phyloP scores from a whole-genome alignment of 2,888 invertebrate genomes.

The Strigamia transsilvanica region DNA sequence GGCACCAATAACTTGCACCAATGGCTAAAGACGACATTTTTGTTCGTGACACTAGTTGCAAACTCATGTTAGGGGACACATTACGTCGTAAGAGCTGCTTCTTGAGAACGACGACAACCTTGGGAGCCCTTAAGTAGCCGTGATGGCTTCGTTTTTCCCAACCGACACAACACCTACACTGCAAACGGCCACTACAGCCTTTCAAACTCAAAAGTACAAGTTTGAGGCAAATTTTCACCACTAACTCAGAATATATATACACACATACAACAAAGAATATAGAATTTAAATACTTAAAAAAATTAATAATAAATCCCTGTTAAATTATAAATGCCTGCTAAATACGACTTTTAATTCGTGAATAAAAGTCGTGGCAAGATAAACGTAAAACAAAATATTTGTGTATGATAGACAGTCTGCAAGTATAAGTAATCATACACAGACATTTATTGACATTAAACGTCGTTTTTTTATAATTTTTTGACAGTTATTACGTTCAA shows the following conservation, averaged over 20 bases:
- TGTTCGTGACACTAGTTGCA: conserved; percentile 48
- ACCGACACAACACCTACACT: conserved; percentile 39
- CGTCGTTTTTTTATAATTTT: too few species aligned
- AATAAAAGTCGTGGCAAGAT: not conserved
- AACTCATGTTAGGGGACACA: conserved; percentile 48
- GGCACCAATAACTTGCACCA: conserved; percentile 38
- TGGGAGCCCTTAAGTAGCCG: conserved; percentile 37
- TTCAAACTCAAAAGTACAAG: not conserved
- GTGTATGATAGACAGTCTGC: too few species aligned
- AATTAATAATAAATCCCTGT: not conserved
- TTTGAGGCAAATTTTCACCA: conserved; percentile 30
- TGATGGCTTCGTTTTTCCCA: conserved; percentile 39
- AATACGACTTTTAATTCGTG: too few species aligned
- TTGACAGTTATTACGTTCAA: not conserved
- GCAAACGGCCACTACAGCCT: conserved; percentile 23
- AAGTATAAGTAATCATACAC: too few species aligned
- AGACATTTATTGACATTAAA: too few species aligned
- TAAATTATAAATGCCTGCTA: too few species aligned
- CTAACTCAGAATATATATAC: not conserved
- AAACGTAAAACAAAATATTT: not conserved
- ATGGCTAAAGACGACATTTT: conserved; percentile 35
- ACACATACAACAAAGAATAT: not conserved
- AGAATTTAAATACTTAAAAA: not conserved
- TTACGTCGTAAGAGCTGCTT: conserved; percentile 40
- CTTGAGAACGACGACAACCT: conserved; percentile 10